A percentile compares a stretch with the other conserved stretches of the same genome.
Evolutionary conservation across 2,113 vertebrate genomes (phyloP).

Genomic region (Gnathonemus longibarbis): DNA sequence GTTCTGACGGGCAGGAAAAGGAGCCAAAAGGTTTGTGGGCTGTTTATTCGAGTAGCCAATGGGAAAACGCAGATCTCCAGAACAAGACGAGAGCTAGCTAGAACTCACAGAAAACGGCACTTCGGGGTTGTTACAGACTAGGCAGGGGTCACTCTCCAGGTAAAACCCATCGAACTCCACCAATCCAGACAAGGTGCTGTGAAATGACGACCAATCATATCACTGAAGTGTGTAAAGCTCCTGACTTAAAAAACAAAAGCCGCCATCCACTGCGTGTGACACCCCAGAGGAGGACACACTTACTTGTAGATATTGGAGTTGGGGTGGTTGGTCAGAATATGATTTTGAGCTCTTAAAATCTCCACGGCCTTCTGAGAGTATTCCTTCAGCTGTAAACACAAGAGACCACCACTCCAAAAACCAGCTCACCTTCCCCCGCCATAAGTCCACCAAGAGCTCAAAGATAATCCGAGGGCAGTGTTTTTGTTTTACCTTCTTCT

Average conservation of each 20-base stretch:
- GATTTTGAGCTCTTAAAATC: constrained; percentile 91
- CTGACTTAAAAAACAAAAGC: neutral
- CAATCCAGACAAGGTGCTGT: constrained; percentile 85
- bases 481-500: constrained; percentile 78
- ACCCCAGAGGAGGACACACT: constrained; percentile 33
- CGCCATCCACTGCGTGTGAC: neutral
- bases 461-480: neutral
- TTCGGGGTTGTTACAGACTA: constrained; percentile 97
- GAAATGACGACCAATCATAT: constrained; percentile 1
- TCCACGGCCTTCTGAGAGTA: constrained; percentile 97
- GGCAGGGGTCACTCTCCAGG: constrained; percentile 92
- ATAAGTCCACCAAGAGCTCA: neutral
- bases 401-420: neutral
- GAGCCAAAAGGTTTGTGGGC: constrained; percentile 5
- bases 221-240: neutral
- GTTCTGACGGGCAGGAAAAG: constrained; percentile 60
- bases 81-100: neutral
- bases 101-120: constrained; percentile 92
- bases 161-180: constrained; percentile 97
- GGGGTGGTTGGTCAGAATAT: constrained; percentile 95
- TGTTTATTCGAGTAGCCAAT: neutral
- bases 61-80: neutral
- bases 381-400: constrained; percentile 74
- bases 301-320: constrained; percentile 99
- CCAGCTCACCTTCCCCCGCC: neutral